phyloP scores from a whole-genome alignment of 1,140 invertebrate species.

The Zaprionus africanus region DNA sequence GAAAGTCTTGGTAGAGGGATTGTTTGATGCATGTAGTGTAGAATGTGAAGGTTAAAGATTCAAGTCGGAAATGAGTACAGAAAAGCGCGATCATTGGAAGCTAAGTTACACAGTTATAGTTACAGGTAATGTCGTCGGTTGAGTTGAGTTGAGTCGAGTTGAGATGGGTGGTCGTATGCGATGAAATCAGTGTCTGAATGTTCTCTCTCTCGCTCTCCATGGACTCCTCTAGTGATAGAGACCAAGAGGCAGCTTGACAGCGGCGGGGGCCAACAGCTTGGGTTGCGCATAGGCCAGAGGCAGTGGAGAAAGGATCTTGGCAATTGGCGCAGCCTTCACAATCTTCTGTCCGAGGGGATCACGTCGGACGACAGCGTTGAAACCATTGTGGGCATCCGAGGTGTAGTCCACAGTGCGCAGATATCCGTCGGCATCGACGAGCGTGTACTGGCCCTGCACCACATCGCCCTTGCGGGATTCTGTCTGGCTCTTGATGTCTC shows the following conservation, averaged over 20 bases:
- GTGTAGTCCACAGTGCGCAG: slow-evolving; percentile 88
- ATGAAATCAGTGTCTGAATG: slow-evolving; percentile 74
- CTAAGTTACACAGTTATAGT: slow-evolving; percentile 23
- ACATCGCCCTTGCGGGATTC: slow-evolving; percentile 86
- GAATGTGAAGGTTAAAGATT: slow-evolving; percentile 14
- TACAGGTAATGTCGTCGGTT: slow-evolving; percentile 28
- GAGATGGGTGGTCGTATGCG: slow-evolving; percentile 71
- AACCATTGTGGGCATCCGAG: slow-evolving; percentile 85
- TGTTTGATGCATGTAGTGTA: slow-evolving; percentile 29
- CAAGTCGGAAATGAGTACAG: slow-evolving; percentile 23
- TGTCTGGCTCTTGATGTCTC: slow-evolving; percentile 86
- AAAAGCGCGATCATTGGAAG: slow-evolving; percentile 25
- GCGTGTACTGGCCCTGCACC: slow-evolving; percentile 86
- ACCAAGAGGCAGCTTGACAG: slow-evolving; percentile 57
- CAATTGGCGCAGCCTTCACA: slow-evolving; percentile 79
- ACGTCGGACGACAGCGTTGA: slow-evolving; percentile 85
- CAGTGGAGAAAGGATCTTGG: slow-evolving; percentile 53
- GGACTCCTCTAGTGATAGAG: slow-evolving; percentile 55
- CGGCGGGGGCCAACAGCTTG: slow-evolving; percentile 59
- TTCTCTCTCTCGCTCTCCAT: slow-evolving; percentile 49
- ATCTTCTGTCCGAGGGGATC: slow-evolving; percentile 83
- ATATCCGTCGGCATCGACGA: slow-evolving; percentile 87
- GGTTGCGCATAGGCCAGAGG: slow-evolving; percentile 66
- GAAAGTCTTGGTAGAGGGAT: slow-evolving; percentile 51
- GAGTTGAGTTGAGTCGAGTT: slow-evolving; percentile 54